A percentile compares a stretch with the other conserved stretches of the same genome.
phyloP scores from a whole-genome alignment of 2,888 invertebrate species.

The Neoascia interrupta region DNA sequence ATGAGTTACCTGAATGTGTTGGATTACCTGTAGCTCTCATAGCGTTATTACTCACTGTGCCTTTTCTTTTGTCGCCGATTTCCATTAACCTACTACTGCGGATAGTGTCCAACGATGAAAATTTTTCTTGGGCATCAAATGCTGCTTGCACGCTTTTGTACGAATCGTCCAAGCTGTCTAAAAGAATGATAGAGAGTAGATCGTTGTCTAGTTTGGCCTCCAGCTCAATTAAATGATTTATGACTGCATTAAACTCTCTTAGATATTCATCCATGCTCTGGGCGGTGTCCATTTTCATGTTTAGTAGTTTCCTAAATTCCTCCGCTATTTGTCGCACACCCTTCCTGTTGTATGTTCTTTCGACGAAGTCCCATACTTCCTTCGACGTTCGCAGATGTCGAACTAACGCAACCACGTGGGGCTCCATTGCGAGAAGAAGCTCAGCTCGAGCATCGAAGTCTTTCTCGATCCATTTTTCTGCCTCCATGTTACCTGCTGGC shows the following conservation, averaged over 20 bases:
- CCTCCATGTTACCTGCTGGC: not conserved
- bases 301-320: not conserved
- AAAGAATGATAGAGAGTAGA: not conserved
- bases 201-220: constrained; percentile 28
- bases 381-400: constrained; percentile 17
- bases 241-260: constrained; percentile 19
- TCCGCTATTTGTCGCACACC: constrained; percentile 6
- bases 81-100: constrained; percentile 8
- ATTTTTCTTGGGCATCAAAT: constrained; percentile 23
- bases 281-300: not conserved
- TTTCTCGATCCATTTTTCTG: constrained; percentile 1
- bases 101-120: not conserved
- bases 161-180: constrained; percentile 25
- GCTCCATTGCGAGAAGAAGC: constrained; percentile 10
- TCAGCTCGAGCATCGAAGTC: not conserved
- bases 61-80: constrained; percentile 12
- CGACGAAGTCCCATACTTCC: constrained; percentile 23
- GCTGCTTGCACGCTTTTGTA: constrained; percentile 36
- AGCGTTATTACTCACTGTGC: not conserved
- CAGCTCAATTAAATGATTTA: constrained; percentile 7
- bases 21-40: constrained; percentile 4
- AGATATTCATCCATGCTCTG: constrained; percentile 28
- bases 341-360: constrained; percentile 10
- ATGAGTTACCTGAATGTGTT: constrained; percentile 4
- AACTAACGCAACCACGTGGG: constrained; percentile 12